These are phyloP conservation scores for Phallusia fumigata DNA, from an alignment of 23 tunicate genomes.

Conservation along the genomic window DNA sequence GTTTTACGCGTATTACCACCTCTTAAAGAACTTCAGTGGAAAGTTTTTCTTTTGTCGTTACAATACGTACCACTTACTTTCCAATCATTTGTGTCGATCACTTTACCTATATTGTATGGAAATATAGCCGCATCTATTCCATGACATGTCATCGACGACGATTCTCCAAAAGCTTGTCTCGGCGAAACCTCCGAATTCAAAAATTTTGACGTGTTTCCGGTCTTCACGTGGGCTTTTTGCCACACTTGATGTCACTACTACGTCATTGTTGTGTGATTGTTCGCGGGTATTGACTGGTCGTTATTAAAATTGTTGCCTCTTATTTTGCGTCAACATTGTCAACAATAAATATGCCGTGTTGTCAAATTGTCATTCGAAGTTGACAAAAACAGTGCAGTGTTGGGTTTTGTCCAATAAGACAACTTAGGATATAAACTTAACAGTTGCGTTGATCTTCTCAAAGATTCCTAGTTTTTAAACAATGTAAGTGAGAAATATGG, in stretches of 20 bases:
- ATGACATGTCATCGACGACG: conserved; percentile 4
- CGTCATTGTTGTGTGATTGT: neutral
- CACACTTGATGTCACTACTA: no score
- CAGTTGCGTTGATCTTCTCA: no score
- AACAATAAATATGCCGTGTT: neutral
- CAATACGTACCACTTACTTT: neutral
- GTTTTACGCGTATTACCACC: no score
- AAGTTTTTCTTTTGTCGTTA: no score
- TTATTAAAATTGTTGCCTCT: neutral
- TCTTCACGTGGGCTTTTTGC: neutral
- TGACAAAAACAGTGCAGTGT: no score
- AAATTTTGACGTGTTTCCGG: neutral
- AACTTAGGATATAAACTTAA: no score
- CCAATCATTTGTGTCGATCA: neutral
- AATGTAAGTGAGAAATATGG: no score
- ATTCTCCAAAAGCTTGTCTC: neutral
- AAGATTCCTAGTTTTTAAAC: no score
- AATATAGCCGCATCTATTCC: neutral
- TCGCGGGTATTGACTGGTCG: neutral
- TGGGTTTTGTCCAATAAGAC: no score
- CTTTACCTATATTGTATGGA: neutral
- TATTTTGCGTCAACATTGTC: neutral
- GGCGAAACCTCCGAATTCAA: conserved; percentile 1
- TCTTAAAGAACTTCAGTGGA: no score
- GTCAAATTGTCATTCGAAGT: neutral